These are phyloP conservation scores for Scortum barcoo DNA, from an alignment of 2,113 vertebrate genomes.

Conservation along the genomic window DNA sequence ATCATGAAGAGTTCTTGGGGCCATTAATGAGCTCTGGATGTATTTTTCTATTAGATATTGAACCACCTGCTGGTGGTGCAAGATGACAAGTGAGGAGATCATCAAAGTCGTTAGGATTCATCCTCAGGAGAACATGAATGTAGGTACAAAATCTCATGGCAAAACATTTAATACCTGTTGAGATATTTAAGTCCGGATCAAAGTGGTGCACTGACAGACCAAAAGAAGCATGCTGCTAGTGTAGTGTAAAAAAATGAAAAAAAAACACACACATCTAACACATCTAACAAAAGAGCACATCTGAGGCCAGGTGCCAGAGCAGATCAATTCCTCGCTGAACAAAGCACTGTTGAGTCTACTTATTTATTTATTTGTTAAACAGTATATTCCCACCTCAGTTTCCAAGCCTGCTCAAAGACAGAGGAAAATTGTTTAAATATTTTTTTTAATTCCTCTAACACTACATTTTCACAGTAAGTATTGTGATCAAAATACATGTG, in stretches of 20 bases:
- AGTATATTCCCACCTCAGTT: conserved; percentile 14
- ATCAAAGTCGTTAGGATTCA: too few relatives aligned
- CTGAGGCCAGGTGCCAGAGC: neutral
- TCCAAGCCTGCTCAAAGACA: neutral
- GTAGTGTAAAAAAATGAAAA: neutral
- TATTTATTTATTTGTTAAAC: conserved; percentile 7
- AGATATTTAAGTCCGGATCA: neutral
- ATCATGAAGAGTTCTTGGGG: too few relatives aligned
- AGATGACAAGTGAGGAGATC: too few relatives aligned
- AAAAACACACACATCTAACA: too few relatives aligned
- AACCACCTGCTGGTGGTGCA: too few relatives aligned
- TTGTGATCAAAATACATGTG: neutral
- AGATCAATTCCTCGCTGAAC: neutral
- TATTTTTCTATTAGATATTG: too few relatives aligned
- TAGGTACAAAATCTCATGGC: neutral
- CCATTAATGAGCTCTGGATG: too few relatives aligned
- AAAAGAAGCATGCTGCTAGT: neutral
- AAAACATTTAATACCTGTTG: neutral
- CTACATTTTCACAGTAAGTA: conserved; percentile 8
- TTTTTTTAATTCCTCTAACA: conserved; percentile 18
- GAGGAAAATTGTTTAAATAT: conserved; percentile 10
- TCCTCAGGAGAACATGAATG: neutral
- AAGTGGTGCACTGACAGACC: neutral
- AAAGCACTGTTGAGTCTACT: neutral
- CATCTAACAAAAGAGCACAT: neutral